phyloP scores from a whole-genome alignment of 2,888 invertebrate genomes.

The Drymonia ruficornis region DNA sequence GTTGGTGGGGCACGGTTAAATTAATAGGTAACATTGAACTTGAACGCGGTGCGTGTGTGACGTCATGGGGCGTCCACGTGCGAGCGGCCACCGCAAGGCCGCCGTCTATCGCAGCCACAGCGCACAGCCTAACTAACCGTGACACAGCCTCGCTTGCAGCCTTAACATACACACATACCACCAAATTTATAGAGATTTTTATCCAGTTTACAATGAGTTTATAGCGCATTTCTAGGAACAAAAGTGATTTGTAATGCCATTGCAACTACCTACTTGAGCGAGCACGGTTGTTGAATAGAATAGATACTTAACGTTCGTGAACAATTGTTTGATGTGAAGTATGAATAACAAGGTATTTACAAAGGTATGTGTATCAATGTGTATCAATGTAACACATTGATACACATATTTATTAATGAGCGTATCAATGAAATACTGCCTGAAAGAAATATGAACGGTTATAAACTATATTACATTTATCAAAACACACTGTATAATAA shows the following conservation, averaged over 20 bases:
- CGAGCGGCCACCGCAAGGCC: constrained; percentile 56
- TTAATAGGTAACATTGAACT: constrained; percentile 81
- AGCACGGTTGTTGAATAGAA: constrained; percentile 1
- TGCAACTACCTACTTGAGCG: too few relatives aligned
- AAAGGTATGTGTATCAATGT: too few relatives aligned
- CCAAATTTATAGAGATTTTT: too few relatives aligned
- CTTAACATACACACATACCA: too few relatives aligned
- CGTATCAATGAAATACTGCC: neutral
- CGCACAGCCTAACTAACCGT: constrained; percentile 45
- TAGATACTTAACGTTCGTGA: too few relatives aligned
- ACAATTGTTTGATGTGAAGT: constrained; percentile 5
- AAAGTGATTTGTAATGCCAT: too few relatives aligned
- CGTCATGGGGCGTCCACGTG: constrained; percentile 65
- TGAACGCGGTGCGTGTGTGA: constrained; percentile 77
- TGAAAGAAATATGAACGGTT: neutral
- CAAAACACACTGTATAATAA: neutral
- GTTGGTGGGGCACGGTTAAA: constrained; percentile 61
- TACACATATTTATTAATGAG: constrained; percentile 1
- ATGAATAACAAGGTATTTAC: constrained; percentile 6
- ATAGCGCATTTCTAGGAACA: too few relatives aligned
- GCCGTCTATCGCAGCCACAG: constrained; percentile 57
- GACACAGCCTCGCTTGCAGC: constrained; percentile 37
- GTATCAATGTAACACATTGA: constrained; percentile 9
- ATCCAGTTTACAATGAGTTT: too few relatives aligned
- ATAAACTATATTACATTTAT: neutral